phyloP scores from a whole-genome alignment of 1,140 invertebrate genomes.

The Ridgeia piscesae region DNA sequence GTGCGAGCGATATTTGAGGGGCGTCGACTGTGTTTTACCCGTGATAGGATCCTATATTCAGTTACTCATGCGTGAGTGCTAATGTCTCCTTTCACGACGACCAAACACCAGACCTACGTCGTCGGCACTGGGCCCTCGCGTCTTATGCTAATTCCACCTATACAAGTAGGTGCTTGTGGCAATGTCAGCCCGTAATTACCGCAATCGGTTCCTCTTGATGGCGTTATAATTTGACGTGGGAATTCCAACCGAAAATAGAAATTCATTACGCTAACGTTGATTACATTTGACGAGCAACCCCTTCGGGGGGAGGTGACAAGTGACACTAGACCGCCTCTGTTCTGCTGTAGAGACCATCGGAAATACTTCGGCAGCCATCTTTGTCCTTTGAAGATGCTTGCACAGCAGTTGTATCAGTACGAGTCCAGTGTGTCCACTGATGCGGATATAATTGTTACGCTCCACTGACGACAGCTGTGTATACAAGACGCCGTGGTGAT shows the following conservation, averaged over 20 bases:
- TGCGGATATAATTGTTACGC: neutral
- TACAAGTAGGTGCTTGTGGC: neutral
- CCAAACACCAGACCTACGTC: neutral
- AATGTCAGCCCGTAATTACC: neutral
- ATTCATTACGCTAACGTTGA: neutral
- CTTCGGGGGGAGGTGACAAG: neutral
- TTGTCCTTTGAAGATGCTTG: neutral
- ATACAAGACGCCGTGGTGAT: neutral
- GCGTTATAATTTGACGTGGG: neutral
- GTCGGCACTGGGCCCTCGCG: neutral
- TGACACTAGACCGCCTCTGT: neutral
- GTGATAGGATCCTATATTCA: neutral
- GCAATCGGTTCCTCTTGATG: neutral
- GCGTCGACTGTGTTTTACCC: neutral
- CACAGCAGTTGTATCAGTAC: neutral
- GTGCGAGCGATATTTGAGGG: neutral
- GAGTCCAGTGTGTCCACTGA: neutral
- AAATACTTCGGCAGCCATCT: neutral
- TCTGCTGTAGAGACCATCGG: too few relatives aligned
- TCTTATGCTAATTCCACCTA: neutral
- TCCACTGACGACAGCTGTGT: neutral
- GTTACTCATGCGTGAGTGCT: neutral
- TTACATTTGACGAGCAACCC: neutral
- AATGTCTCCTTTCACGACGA: neutral
- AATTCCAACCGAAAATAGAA: slow-evolving; percentile 6